These are phyloP conservation scores for Pantherophis guttatus DNA, from an alignment of 2,113 vertebrate species.

Conservation along the genomic window DNA sequence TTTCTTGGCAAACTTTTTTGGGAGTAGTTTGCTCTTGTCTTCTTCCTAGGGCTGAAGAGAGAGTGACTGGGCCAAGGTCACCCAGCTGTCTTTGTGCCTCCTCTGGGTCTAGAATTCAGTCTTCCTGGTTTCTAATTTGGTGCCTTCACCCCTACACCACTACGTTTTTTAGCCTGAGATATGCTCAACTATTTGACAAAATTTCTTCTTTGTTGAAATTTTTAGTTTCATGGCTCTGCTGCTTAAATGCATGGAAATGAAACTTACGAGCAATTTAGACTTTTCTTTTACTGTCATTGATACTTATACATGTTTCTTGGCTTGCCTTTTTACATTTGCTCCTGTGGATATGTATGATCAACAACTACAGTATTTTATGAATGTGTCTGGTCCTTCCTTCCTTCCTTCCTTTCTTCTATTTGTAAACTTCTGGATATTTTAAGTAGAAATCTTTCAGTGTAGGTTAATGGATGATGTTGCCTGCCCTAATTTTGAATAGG, in stretches of 20 bases:
- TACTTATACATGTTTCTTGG: not conserved
- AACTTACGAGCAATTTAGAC: not conserved
- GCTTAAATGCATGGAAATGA: not conserved
- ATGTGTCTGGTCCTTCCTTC: not conserved
- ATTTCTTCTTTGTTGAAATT: not conserved
- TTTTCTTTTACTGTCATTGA: not conserved
- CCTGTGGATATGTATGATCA: not conserved
- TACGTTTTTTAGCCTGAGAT: not conserved
- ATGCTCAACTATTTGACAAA: not conserved
- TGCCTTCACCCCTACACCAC: not conserved
- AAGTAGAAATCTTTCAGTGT: not conserved
- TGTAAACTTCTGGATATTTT: not conserved
- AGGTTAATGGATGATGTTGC: not conserved
- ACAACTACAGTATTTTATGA: not conserved
- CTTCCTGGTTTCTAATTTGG: not conserved
- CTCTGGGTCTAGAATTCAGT: not conserved
- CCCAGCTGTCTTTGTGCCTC: not conserved
- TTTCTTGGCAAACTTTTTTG: not conserved
- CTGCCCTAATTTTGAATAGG: slow-evolving; percentile 2
- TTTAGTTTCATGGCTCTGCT: not conserved
- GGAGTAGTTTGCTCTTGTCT: not conserved
- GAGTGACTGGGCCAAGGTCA: not conserved
- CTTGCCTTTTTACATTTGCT: not conserved
- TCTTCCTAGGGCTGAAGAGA: not conserved
- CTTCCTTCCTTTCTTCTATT: not conserved